A percentile compares a stretch with the other conserved stretches of the same genome.
These are phyloP conservation scores for Adela reaumurella DNA, from an alignment of 2,888 invertebrate species.

Conservation along the genomic window DNA sequence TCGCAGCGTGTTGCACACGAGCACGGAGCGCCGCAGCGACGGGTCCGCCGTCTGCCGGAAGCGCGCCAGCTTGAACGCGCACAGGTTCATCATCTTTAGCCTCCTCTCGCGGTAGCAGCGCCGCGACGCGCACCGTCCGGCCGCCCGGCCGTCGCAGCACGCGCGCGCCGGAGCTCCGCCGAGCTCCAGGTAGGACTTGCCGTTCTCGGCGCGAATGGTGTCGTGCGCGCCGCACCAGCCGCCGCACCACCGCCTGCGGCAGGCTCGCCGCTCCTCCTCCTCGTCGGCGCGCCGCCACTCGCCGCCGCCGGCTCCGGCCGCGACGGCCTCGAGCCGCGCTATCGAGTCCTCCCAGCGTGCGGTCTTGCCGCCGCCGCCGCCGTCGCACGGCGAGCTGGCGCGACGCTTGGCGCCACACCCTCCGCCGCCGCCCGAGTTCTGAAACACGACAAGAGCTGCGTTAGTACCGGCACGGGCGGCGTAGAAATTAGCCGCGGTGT, in stretches of 20 bases:
- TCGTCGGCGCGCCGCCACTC: constrained; percentile 56
- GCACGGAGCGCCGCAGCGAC: constrained; percentile 82
- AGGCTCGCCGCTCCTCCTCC: constrained; percentile 50
- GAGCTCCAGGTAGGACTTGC: constrained; percentile 84
- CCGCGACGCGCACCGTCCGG: constrained; percentile 73
- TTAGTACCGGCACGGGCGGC: too few relatives aligned
- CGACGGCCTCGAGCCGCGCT: constrained; percentile 51
- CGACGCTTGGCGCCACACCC: constrained; percentile 46
- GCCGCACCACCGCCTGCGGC: constrained; percentile 55
- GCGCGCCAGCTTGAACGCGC: constrained; percentile 86
- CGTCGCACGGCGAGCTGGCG: constrained; percentile 47
- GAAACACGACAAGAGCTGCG: neutral
- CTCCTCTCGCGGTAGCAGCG: constrained; percentile 84
- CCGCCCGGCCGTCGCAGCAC: constrained; percentile 71
- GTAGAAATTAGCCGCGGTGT: too few relatives aligned
- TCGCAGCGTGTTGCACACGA: constrained; percentile 89
- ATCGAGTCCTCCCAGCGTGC: constrained; percentile 53
- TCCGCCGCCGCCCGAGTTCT: constrained; percentile 2
- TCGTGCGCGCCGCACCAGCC: constrained; percentile 62
- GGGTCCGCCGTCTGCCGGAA: constrained; percentile 88
- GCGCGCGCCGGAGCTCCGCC: constrained; percentile 75
- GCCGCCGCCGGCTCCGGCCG: constrained; percentile 61
- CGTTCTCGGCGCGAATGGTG: constrained; percentile 87
- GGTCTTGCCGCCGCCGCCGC: constrained; percentile 38
- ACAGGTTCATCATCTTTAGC: constrained; percentile 85